Evolutionary conservation across 2,113 vertebrate species (phyloP).

Genomic region (Phaethornis superciliosus): DNA sequence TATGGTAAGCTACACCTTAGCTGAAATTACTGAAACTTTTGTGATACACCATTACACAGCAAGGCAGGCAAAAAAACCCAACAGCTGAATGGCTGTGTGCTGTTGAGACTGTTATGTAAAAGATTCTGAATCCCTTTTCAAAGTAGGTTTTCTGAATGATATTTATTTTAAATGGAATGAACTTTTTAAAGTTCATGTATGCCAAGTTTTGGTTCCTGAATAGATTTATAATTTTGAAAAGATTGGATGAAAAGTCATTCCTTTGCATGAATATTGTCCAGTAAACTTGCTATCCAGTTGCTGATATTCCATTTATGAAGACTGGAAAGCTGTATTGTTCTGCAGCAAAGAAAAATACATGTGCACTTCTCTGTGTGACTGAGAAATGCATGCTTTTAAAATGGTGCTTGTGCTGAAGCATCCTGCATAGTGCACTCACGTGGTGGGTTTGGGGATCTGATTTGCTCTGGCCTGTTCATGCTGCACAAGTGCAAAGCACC

Average conservation of each 20-base stretch:
- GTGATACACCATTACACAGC: not conserved
- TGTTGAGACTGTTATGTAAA: not conserved
- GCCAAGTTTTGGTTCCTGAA: not conserved
- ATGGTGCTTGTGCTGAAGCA: not conserved
- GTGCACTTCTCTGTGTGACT: not conserved
- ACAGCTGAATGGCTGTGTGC: not conserved
- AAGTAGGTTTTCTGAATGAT: not conserved
- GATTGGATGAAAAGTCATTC: not conserved
- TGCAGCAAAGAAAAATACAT: not conserved
- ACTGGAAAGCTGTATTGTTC: not conserved
- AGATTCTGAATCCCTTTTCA: not conserved
- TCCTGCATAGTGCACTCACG: rapidly evolving
- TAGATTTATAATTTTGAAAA: not conserved
- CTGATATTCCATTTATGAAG: not conserved
- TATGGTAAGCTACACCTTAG: not conserved
- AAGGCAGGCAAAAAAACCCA: not conserved
- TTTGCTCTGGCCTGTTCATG: not conserved
- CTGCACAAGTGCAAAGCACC: not conserved
- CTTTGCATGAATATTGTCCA: not conserved
- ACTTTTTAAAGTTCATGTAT: not conserved
- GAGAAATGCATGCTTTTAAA: not conserved
- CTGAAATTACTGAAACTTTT: not conserved
- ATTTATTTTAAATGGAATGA: not conserved
- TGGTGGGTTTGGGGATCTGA: not conserved
- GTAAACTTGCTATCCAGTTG: not conserved